Base-by-base conservation (phyloP, 2,888 invertebrate genomes). In the Thelaira solivaga region DNA sequence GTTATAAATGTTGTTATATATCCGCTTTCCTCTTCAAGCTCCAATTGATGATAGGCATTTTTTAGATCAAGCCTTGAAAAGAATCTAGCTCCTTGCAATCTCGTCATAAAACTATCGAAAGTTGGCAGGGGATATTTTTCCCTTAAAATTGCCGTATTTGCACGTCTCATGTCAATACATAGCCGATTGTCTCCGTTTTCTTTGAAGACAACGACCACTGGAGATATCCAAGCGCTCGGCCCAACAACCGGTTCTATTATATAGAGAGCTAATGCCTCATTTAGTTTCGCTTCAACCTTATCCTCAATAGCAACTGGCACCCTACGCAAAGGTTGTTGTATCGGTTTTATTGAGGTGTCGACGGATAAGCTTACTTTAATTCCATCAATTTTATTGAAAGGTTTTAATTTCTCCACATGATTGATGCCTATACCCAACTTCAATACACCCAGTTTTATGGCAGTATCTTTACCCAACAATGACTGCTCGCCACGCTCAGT, bases 161-260 rank as follows among this genome's bases (percentile, higher is more conserved):
- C 49, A 34, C 49, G 49, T 47, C 64, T 49, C 39, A 64, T 62
- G 1, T 62, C 47, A 24, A 47, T 64, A 39, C 64, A 64, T 59
- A 29, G 3, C 29, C 59, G 43, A 43, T 43, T 31, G n/a, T 34
- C 34, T 34, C 34, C 34, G 11, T 34, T 34, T 34, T 11, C 34
- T 34, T 34, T 34, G 34, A 34, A 34, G 34, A 34, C 34, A 34
- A 34, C 34, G n/a, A 62, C 51, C 34, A 71, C 51, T 16, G 71
- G 51, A 51, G 61, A 71, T 53, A 71, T 71, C 43, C 71, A 61
- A 2, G 18, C 26, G 29, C 71, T 71, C 11, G 84, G 84, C 57
- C 82, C 83, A 13, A 79, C 73, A 20, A 87, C 84, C 49, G 75
- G 80, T 79, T 86, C 85, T 22, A 86, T 86, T 26, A 86, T 85